These are phyloP conservation scores for Melanotaenia nigrans DNA, from an alignment of 2,797 vertebrate genomes.

Conservation along the genomic window DNA sequence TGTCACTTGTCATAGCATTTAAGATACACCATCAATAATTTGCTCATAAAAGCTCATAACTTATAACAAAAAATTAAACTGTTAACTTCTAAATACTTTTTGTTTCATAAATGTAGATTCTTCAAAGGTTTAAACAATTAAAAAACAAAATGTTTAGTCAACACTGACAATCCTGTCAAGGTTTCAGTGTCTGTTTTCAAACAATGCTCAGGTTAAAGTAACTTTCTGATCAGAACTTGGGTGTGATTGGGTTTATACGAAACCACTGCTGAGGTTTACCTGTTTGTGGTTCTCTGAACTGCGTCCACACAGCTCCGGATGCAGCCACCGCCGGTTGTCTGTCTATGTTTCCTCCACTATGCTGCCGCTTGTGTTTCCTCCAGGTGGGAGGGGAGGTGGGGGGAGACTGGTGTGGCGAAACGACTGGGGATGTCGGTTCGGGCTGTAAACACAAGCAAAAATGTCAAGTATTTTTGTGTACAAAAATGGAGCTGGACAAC, in stretches of 20 bases:
- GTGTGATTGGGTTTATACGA: not conserved
- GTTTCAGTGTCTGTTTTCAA: too few species aligned
- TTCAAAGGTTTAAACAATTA: too few species aligned
- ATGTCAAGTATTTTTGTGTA: not conserved
- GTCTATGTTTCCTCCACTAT: conserved; percentile 92
- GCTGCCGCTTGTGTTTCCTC: conserved; percentile 96
- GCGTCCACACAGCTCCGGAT: conserved; percentile 90
- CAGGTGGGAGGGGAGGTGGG: conserved; percentile 92
- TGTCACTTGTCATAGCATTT: too few species aligned
- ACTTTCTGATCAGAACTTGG: too few species aligned
- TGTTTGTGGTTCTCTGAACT: conserved; percentile 92
- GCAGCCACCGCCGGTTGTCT: conserved; percentile 84
- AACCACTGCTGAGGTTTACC: conserved; percentile 72
- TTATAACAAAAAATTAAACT: too few species aligned
- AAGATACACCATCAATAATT: too few species aligned
- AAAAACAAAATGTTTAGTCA: too few species aligned
- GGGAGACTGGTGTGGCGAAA: conserved; percentile 96
- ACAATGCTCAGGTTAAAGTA: too few species aligned
- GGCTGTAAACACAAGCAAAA: conserved; percentile 64
- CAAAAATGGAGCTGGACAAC: not conserved
- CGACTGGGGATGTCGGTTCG: conserved; percentile 94
- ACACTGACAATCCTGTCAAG: too few species aligned
- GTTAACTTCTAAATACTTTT: too few species aligned
- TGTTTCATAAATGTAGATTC: too few species aligned
- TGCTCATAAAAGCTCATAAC: too few species aligned